A percentile compares a stretch with the other conserved stretches of the same genome.
Conservation (phyloP, 2,888 invertebrate species). For the Zaprionus lineosus region DNA sequence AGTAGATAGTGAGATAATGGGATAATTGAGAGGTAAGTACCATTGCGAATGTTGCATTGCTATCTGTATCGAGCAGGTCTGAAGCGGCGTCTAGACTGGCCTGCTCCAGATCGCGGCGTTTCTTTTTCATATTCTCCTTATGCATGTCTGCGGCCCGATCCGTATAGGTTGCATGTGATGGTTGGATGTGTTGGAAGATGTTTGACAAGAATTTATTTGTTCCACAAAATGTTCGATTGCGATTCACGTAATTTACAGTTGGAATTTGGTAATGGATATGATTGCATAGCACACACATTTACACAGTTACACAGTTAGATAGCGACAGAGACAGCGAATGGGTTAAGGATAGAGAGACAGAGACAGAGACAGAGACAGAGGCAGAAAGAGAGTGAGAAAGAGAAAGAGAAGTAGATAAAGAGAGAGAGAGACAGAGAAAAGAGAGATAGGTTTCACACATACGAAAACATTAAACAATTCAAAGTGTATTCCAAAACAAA, state of each 20-base stretch:
- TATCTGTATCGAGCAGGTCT: conserved; percentile 93
- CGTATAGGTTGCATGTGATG: conserved; percentile 89
- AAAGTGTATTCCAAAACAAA: conserved; percentile 20
- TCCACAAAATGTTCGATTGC: conserved; percentile 71
- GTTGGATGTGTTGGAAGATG: conserved; percentile 86
- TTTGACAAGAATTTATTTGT: conserved; percentile 83
- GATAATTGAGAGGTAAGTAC: conserved; percentile 84
- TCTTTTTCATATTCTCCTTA: conserved; percentile 94
- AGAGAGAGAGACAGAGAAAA: conserved; percentile 60
- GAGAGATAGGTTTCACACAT: too few relatives aligned
- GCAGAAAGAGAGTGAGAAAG: conserved; percentile 64
- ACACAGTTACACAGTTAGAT: conserved; percentile 70
- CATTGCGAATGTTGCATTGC: conserved; percentile 95
- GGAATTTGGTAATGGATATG: conserved; percentile 36
- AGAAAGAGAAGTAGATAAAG: conserved; percentile 67
- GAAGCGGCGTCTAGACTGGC: conserved; percentile 93
- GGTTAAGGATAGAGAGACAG: conserved; percentile 67
- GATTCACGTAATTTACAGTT: conserved; percentile 40
- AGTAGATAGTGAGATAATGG: conserved; percentile 8
- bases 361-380: conserved; percentile 65
- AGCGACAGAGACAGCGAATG: conserved; percentile 63
- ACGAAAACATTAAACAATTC: conserved; percentile 61
- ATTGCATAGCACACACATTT: conserved; percentile 66
- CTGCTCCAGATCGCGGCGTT: conserved; percentile 92
- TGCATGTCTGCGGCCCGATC: conserved; percentile 87